Conservation (phyloP, 2,113 vertebrate genomes). For the Miniopterus natalensis region DNA sequence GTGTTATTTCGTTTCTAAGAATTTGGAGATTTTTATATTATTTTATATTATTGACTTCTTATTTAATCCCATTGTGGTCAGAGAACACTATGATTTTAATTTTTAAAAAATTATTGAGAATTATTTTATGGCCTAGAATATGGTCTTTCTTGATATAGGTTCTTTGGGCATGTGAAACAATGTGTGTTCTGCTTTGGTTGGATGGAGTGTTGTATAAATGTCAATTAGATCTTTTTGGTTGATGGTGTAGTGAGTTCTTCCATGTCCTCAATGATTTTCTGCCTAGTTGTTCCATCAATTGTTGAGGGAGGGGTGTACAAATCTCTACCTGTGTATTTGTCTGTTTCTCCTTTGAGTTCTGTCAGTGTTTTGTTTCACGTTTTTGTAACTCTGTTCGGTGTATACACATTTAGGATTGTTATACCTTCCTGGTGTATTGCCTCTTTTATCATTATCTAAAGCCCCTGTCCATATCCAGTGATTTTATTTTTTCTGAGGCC, state of each 20-base stretch:
- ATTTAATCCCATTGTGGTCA: background rate
- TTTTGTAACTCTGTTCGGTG: background rate
- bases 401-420: background rate
- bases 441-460: background rate
- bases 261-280: background rate
- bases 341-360: background rate
- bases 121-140: background rate
- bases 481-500: constrained; percentile 19
- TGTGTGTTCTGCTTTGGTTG: background rate
- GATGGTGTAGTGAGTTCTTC: background rate
- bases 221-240: background rate
- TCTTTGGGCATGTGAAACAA: background rate
- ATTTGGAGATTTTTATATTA: background rate
- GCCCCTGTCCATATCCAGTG: background rate
- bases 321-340: background rate
- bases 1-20: constrained; percentile 5
- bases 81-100: constrained; percentile 5
- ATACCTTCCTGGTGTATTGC: background rate
- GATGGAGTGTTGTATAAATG: background rate
- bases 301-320: background rate
- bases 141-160: background rate
- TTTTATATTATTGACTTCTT: background rate
- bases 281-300: background rate
- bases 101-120: background rate
- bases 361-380: background rate